Conservation (phyloP, 2,888 invertebrate genomes). For the Lithophane leautieri region DNA sequence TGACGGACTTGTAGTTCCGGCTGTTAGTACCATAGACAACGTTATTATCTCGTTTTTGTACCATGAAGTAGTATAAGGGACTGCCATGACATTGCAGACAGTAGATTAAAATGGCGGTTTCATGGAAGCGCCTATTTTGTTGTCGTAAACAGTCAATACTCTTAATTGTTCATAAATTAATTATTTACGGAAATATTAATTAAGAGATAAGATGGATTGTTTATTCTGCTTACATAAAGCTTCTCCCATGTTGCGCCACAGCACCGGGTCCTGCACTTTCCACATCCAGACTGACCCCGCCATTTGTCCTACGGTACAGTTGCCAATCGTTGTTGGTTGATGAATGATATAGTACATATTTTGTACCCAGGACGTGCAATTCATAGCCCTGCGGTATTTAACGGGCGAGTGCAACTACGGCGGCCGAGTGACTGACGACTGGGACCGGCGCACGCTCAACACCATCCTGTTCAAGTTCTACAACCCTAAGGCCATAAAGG, state of each 20-base stretch:
- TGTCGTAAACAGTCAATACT: too few species aligned
- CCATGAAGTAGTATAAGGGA: too few species aligned
- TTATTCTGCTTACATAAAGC: background rate
- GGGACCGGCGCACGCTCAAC: constrained; percentile 96
- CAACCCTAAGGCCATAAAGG: constrained; percentile 92
- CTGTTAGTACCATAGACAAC: too few species aligned
- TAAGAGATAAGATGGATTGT: background rate
- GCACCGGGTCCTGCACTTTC: background rate
- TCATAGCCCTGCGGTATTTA: constrained; percentile 96
- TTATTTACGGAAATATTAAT: too few species aligned
- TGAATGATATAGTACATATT: background rate
- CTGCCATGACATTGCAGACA: too few species aligned
- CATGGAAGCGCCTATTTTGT: too few species aligned
- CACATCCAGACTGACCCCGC: background rate
- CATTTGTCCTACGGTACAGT: background rate
- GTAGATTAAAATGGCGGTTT: too few species aligned
- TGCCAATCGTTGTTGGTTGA: background rate
- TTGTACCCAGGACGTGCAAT: constrained; percentile 92
- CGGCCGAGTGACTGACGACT: constrained; percentile 98
- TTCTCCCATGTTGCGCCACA: too few species aligned
- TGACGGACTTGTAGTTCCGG: too few species aligned
- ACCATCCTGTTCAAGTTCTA: constrained; percentile 96
- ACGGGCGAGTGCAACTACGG: constrained; percentile 99
- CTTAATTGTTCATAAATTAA: too few species aligned
- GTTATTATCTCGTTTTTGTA: too few species aligned